Percentiles rank a stretch among this genome's conserved stretches.
phyloP scores from a whole-genome alignment of 2,888 invertebrate species.

The Cataglyphis livida region DNA sequence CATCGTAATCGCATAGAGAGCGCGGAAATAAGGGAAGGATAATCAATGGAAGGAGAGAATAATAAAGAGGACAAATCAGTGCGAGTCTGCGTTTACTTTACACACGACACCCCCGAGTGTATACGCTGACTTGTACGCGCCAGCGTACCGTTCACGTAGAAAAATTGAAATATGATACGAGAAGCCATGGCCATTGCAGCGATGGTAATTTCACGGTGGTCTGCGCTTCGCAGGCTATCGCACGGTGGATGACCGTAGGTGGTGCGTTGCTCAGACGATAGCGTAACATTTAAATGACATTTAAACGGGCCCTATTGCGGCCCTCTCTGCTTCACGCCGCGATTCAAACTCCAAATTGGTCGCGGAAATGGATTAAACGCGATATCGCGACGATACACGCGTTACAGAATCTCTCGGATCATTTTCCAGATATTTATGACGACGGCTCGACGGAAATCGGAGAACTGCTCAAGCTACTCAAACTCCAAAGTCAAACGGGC shows the following conservation, averaged over 20 bases:
- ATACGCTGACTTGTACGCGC: background rate
- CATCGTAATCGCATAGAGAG: background rate
- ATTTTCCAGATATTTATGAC: background rate
- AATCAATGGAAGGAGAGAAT: background rate
- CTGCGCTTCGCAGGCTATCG: slow-evolving; percentile 40
- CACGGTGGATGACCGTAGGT: slow-evolving; percentile 12
- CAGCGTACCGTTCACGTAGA: slow-evolving; percentile 46
- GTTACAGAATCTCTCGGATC: background rate
- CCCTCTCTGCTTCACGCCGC: slow-evolving; percentile 34
- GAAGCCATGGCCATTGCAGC: slow-evolving; percentile 10
- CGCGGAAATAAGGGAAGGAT: background rate
- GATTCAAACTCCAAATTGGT: slow-evolving; percentile 1
- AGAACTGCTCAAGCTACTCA: background rate
- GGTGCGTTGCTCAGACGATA: background rate
- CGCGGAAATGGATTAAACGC: slow-evolving; percentile 10
- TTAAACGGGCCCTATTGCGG: slow-evolving; percentile 21
- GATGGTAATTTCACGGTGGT: slow-evolving; percentile 57
- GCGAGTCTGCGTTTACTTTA: slow-evolving; percentile 30
- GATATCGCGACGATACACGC: background rate
- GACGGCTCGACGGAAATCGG: background rate
- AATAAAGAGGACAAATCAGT: background rate
- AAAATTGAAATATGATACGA: slow-evolving; percentile 55
- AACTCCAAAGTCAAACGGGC: background rate
- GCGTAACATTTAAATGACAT: slow-evolving; percentile 53
- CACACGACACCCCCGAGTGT: background rate